Base-by-base conservation (phyloP, 2,113 vertebrate genomes). In the Pagrus major region DNA sequence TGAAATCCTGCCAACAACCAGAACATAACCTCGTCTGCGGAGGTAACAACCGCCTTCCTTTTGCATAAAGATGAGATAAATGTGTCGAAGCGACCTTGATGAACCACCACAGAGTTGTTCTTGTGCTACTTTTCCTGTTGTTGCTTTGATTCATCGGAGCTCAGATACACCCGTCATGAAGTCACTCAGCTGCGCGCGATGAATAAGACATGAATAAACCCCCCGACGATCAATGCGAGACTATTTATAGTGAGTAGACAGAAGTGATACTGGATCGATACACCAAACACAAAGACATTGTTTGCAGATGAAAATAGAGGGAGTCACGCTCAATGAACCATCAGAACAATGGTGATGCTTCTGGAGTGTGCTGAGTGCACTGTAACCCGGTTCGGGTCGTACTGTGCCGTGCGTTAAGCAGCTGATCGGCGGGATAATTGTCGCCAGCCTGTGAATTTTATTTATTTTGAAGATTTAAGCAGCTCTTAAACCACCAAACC, bases 141-240 rank as follows among this genome's bases (percentile, higher is more conserved):
- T 14, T 18, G 31, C 41, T 3, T 2, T 25, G 9, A 25, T 47
- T 58, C 66, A 47, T 39, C 7, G 0, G 9, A 25, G 25, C 23
- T 44, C 3, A 9, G 9, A 69, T 72, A 42, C 39, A 23, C 10
- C 27, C 46, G 11, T 60, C 41, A 71, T 27, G 46, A 83, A 83
- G 61, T 54, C 47, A 42, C 46, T 42, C 51, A 25, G 80, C 21
- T 21, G 47, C 35, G 25, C 6, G 29, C 29, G 54, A 56, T 81
- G 73, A 70, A 73, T 66, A 52, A 69, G 71, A 33, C 81, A 49
- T 70, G 75, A 87, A 87, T 87, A 82, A 85, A 85, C 61, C n/a
- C n/a, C n/a, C 68, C 39, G 49, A 52, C 66, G 63, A 84, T 91
- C 84, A 76, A 86, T 81, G 52, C 11, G 0, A 42, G n/a, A 59